Conservation (phyloP, 2,797 vertebrate genomes). For the Ara ararauna region DNA sequence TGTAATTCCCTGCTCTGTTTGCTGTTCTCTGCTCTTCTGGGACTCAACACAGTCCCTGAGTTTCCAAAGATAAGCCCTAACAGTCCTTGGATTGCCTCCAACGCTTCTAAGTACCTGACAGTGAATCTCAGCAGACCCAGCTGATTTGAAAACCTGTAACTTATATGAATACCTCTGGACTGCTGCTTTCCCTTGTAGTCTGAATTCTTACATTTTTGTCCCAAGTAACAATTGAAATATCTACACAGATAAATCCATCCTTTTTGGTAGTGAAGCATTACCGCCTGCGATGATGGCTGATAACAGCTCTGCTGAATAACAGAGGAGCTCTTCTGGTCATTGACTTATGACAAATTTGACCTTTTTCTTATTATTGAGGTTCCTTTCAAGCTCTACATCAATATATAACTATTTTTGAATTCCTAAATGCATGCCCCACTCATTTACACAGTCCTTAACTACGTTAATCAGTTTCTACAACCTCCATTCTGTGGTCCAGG, state of each 20-base stretch:
- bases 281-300: background rate
- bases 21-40: slow-evolving; percentile 9
- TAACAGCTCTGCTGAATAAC: background rate
- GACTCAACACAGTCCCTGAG: background rate
- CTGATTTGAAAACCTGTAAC: slow-evolving; percentile 21
- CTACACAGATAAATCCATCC: background rate
- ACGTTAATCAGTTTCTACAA: background rate
- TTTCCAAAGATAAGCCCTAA: slow-evolving; percentile 2
- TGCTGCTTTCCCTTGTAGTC: background rate
- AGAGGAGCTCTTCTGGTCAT: background rate
- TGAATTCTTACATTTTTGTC: background rate
- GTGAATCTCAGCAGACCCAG: background rate
- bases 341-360: background rate
- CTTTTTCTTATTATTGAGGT: background rate
- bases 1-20: slow-evolving; percentile 31
- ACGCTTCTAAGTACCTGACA: slow-evolving; percentile 13
- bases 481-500: background rate
- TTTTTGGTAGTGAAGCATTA: background rate
- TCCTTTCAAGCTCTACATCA: background rate
- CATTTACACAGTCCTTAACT: background rate
- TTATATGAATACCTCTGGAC: background rate
- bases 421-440: background rate
- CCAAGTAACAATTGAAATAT: background rate
- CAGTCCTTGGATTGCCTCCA: background rate
- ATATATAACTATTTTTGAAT: background rate